Evolutionary conservation across 2,888 invertebrate species (phyloP).

Genomic region (Sarcophaga carnaria): DNA sequence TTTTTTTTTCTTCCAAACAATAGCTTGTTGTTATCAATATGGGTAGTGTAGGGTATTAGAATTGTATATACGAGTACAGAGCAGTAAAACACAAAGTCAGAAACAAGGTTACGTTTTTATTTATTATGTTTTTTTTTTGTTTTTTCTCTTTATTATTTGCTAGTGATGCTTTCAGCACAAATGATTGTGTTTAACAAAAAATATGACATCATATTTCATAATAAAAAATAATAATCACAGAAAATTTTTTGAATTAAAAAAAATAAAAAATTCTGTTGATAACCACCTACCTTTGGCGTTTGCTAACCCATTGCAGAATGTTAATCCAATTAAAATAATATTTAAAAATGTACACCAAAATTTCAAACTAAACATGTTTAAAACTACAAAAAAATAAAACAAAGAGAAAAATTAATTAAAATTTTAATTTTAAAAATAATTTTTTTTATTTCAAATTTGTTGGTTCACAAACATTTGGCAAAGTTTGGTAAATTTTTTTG

Average conservation of each 20-base stretch:
- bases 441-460: not conserved
- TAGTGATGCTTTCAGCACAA: not conserved
- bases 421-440: not conserved
- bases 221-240: slow-evolving; percentile 1
- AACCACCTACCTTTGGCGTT: slow-evolving; percentile 69
- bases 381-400: slow-evolving; percentile 40
- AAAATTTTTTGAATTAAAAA: not conserved
- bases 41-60: too few species aligned
- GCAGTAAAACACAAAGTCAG: slow-evolving; percentile 52
- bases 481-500: too few species aligned
- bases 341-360: slow-evolving; percentile 56
- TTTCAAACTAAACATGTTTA: slow-evolving; percentile 55
- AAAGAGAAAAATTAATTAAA: slow-evolving; percentile 21
- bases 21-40: too few species aligned
- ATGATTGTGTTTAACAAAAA: slow-evolving; percentile 39
- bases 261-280: slow-evolving; percentile 14
- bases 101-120: slow-evolving; percentile 62
- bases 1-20: too few species aligned
- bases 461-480: too few species aligned
- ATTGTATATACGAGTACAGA: not conserved
- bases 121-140: slow-evolving; percentile 6
- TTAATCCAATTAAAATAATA: slow-evolving; percentile 65
- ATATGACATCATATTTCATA: slow-evolving; percentile 67
- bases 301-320: slow-evolving; percentile 64
- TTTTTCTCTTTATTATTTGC: not conserved